phyloP scores from a whole-genome alignment of 2,888 invertebrate species.

The Tachina grossa region DNA sequence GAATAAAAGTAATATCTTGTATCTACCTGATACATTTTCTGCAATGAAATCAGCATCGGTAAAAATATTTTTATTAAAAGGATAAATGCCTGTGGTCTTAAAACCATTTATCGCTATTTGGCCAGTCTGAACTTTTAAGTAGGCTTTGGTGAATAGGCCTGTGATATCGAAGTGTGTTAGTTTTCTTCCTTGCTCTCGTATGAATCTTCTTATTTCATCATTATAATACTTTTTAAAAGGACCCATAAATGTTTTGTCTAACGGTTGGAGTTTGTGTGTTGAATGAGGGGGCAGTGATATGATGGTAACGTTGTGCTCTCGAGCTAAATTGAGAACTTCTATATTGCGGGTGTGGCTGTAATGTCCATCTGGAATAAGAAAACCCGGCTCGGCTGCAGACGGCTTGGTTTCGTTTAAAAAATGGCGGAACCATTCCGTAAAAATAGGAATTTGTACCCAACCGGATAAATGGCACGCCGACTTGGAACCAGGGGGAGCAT shows the following conservation, averaged over 20 bases:
- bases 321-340: slow-evolving; percentile 59
- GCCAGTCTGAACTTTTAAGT: slow-evolving; percentile 62
- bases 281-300: slow-evolving; percentile 51
- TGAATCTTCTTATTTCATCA: slow-evolving; percentile 49
- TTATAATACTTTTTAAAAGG: slow-evolving; percentile 66
- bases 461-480: slow-evolving; percentile 19
- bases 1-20: too few species aligned
- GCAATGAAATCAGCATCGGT: slow-evolving; percentile 65
- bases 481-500: slow-evolving; percentile 43
- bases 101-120: slow-evolving; percentile 66
- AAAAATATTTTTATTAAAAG: slow-evolving; percentile 64
- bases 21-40: background rate
- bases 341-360: slow-evolving; percentile 69
- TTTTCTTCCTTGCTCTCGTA: slow-evolving; percentile 52
- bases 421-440: too few species aligned
- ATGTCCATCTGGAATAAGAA: slow-evolving; percentile 68
- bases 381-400: slow-evolving; percentile 54
- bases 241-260: slow-evolving; percentile 68
- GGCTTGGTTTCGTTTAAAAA: slow-evolving; percentile 54
- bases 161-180: slow-evolving; percentile 47
- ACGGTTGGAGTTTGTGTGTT: slow-evolving; percentile 33
- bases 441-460: slow-evolving; percentile 5
- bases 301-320: slow-evolving; percentile 16
- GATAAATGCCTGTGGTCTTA: slow-evolving; percentile 63
- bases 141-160: slow-evolving; percentile 58